Percentiles rank a stretch among this genome's conserved stretches.
These are phyloP conservation scores for Drosophila leonis DNA, from an alignment of 2,888 invertebrate genomes.

Conservation along the genomic window DNA sequence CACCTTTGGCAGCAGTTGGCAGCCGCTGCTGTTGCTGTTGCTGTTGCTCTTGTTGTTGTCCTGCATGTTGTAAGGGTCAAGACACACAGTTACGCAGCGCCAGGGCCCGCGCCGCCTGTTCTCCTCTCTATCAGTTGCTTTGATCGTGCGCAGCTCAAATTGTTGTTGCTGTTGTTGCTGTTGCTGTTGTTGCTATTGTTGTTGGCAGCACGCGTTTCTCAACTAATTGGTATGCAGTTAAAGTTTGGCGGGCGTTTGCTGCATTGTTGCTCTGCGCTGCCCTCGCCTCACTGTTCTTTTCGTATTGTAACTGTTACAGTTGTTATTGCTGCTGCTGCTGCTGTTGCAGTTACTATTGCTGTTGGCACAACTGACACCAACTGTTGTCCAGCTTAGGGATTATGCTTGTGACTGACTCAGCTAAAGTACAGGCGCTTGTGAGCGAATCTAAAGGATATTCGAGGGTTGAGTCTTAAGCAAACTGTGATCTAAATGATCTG, in stretches of 20 bases:
- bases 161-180: slow-evolving; percentile 42
- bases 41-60: slow-evolving; percentile 51
- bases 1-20: slow-evolving; percentile 82
- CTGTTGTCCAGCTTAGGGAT: slow-evolving; percentile 58
- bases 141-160: slow-evolving; percentile 66
- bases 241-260: slow-evolving; percentile 79
- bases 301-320: slow-evolving; percentile 70
- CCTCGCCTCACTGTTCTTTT: slow-evolving; percentile 46
- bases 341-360: slow-evolving; percentile 33
- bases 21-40: slow-evolving; percentile 56
- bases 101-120: slow-evolving; percentile 29
- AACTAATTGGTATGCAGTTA: slow-evolving; percentile 84
- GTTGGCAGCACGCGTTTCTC: slow-evolving; percentile 83
- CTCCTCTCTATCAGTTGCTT: slow-evolving; percentile 63
- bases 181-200: slow-evolving; percentile 46
- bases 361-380: slow-evolving; percentile 64
- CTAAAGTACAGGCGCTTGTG: slow-evolving; percentile 30
- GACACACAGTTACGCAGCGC: slow-evolving; percentile 80
- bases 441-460: slow-evolving; percentile 39
- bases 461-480: slow-evolving; percentile 32
- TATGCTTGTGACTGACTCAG: slow-evolving; percentile 55
- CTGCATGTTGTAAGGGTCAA: slow-evolving; percentile 78
- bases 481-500: slow-evolving; percentile 26
- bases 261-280: slow-evolving; percentile 34
- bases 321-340: slow-evolving; percentile 41